Percentiles rank a stretch among this genome's conserved stretches.
Evolutionary conservation across 2,797 vertebrate genomes (phyloP).

Genomic region (Apodemus agrarius): DNA sequence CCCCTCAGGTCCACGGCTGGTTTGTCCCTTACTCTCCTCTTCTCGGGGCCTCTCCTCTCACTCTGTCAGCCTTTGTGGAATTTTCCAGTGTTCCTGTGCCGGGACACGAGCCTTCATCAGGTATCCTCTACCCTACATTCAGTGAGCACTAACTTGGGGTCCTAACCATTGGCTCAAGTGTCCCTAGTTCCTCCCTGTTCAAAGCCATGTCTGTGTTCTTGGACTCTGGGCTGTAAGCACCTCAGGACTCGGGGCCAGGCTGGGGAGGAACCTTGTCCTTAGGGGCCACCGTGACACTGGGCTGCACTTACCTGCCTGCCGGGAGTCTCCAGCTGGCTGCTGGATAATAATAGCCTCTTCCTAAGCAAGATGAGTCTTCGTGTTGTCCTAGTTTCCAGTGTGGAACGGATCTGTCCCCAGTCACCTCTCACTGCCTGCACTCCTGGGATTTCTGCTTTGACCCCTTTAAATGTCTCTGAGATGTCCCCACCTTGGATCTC

Average conservation of each 20-base stretch:
- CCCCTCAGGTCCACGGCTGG: rapidly evolving
- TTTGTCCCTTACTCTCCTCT: not conserved
- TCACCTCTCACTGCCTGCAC: constrained; percentile 60
- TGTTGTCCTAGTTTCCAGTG: constrained; percentile 50
- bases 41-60: not conserved
- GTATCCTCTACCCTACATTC: rapidly evolving
- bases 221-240: not conserved
- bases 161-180: not conserved
- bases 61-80: not conserved
- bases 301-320: not conserved
- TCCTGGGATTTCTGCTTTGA: constrained; percentile 46
- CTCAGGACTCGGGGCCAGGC: not conserved
- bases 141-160: rapidly evolving
- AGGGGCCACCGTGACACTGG: not conserved
- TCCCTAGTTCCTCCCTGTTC: not conserved
- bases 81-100: not conserved
- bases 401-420: constrained; percentile 40
- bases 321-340: constrained; percentile 39
- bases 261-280: not conserved
- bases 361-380: constrained; percentile 68
- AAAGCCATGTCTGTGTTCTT: not conserved
- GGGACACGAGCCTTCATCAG: not conserved
- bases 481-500: not conserved
- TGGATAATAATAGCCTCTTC: constrained; percentile 73
- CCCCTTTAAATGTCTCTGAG: constrained; percentile 56